A percentile compares a stretch with the other conserved stretches of the same genome.
Conservation (phyloP, 2,797 vertebrate species). For the Micromesistius poutassou region DNA sequence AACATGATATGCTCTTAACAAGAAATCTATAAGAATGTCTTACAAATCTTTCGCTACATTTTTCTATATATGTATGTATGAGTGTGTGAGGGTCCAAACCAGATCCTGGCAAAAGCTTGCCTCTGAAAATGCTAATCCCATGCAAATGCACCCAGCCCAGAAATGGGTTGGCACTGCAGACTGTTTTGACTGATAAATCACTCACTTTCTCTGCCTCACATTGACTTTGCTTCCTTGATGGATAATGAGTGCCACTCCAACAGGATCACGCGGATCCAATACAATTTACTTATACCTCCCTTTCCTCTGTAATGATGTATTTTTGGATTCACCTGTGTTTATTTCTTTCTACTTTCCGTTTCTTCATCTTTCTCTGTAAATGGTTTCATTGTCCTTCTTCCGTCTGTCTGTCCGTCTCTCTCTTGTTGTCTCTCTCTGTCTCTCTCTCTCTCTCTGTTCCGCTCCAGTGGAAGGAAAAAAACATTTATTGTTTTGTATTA, state of each 20-base stretch:
- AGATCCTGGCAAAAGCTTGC: background rate
- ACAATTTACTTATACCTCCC: background rate
- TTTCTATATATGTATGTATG: background rate
- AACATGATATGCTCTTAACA: background rate
- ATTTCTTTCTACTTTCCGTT: background rate
- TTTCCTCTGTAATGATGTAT: background rate
- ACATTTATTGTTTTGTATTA: background rate
- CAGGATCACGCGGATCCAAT: background rate
- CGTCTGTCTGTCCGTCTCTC: background rate
- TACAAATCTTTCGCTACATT: background rate
- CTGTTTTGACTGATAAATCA: background rate
- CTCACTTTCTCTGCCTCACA: background rate
- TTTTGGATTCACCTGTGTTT: background rate
- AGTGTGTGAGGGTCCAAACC: background rate
- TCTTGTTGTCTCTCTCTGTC: background rate
- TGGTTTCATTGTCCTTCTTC: background rate
- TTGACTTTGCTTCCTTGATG: background rate
- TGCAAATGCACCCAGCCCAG: constrained; percentile 4
- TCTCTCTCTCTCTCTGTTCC: background rate
- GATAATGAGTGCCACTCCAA: background rate
- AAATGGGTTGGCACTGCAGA: background rate
- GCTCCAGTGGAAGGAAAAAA: background rate
- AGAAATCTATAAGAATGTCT: background rate
- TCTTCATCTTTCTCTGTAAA: background rate
- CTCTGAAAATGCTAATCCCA: constrained; percentile 8